Percentiles rank a stretch among this genome's conserved stretches.
phyloP scores from a whole-genome alignment of 1,140 invertebrate species.

The Diorhabda carinulata region DNA sequence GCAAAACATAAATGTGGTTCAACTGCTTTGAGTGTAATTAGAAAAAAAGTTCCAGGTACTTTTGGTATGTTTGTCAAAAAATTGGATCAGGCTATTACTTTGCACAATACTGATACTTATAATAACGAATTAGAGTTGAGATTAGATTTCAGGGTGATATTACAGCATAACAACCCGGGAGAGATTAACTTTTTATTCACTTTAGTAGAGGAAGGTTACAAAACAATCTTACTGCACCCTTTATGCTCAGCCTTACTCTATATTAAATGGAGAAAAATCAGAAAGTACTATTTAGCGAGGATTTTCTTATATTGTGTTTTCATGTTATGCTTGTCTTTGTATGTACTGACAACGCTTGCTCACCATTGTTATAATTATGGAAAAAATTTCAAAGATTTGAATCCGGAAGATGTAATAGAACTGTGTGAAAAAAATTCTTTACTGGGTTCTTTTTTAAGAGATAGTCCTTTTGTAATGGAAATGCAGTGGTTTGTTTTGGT shows the following conservation, averaged over 20 bases:
- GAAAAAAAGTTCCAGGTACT: conserved; percentile 74
- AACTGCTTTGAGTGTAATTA: conserved; percentile 74
- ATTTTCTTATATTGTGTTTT: conserved; percentile 74
- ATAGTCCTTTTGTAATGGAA: conserved; percentile 66
- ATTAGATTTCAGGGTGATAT: conserved; percentile 70
- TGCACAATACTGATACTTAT: conserved; percentile 69
- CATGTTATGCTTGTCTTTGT: conserved; percentile 69
- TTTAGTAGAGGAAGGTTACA: conserved; percentile 76
- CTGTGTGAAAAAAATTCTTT: conserved; percentile 69
- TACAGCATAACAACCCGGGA: conserved; percentile 70
- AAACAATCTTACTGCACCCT: conserved; percentile 75
- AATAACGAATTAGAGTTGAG: conserved; percentile 73
- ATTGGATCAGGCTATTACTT: conserved; percentile 68
- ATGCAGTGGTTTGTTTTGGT: conserved; percentile 73
- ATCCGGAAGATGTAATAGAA: conserved; percentile 53
- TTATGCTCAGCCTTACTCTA: conserved; percentile 76
- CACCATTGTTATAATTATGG: conserved; percentile 73
- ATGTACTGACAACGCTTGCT: conserved; percentile 70
- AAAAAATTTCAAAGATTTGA: conserved; percentile 61
- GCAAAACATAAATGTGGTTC: conserved; percentile 76
- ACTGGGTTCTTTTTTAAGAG: conserved; percentile 62
- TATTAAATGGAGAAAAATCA: conserved; percentile 82
- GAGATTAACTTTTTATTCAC: conserved; percentile 76
- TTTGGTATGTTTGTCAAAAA: conserved; percentile 70
- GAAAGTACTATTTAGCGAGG: conserved; percentile 76